Evolutionary conservation across 2,888 invertebrate genomes (phyloP).

Genomic region (Vanessa cardui): DNA sequence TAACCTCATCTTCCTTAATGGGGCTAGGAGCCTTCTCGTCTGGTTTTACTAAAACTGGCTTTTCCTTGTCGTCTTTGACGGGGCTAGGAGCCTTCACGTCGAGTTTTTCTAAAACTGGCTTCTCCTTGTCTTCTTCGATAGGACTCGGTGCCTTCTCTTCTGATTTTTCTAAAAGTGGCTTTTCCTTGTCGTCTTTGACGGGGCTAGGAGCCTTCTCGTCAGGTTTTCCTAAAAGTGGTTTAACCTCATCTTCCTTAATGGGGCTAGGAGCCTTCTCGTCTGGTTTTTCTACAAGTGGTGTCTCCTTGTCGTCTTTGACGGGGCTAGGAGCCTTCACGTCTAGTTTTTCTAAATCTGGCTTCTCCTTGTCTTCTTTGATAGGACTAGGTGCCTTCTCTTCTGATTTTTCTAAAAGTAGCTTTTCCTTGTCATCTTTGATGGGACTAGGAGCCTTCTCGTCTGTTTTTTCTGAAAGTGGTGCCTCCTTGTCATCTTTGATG

Average conservation of each 20-base stretch:
- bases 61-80: too few species aligned
- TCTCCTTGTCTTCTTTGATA: constrained; percentile 16
- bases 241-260: background rate
- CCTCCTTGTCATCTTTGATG: too few species aligned
- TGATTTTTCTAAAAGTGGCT: constrained; percentile 2
- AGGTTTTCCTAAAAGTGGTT: background rate
- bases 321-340: background rate
- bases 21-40: too few species aligned
- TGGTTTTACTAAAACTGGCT: too few species aligned
- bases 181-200: background rate
- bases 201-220: background rate
- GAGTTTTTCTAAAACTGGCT: background rate
- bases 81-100: constrained; percentile 6
- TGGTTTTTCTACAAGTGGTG: background rate
- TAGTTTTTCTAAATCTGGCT: constrained; percentile 14
- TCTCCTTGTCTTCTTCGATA: constrained; percentile 1
- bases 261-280: constrained; percentile 33
- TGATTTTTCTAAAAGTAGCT: background rate
- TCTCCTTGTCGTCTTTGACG: background rate
- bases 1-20: too few species aligned
- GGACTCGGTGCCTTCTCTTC: constrained; percentile 15
- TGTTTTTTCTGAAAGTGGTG: too few species aligned
- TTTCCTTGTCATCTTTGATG: background rate
- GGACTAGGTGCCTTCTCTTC: constrained; percentile 9
- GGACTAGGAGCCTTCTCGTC: constrained; percentile 11